phyloP scores from a whole-genome alignment of 2,113 vertebrate genomes.

The Carlito syrichta region DNA sequence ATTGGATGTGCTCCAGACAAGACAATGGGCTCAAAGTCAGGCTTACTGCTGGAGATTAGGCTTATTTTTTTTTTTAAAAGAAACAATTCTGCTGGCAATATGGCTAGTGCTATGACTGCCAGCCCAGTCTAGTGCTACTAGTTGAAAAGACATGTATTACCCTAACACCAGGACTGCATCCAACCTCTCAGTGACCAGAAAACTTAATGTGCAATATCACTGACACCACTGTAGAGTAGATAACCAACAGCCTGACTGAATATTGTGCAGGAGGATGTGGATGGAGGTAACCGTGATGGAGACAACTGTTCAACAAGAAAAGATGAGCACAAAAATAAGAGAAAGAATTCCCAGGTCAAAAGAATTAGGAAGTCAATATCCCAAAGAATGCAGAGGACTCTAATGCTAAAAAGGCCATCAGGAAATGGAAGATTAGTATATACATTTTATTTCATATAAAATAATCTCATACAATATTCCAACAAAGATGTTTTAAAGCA shows the following conservation, averaged over 20 bases:
- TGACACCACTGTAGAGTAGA: background rate
- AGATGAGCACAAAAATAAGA: accelerated
- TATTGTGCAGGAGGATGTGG: background rate
- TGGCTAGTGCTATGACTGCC: background rate
- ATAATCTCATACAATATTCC: background rate
- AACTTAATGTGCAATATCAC: background rate
- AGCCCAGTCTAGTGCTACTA: background rate
- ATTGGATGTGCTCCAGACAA: background rate
- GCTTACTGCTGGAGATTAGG: background rate
- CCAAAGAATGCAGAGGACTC: background rate
- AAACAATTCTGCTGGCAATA: background rate
- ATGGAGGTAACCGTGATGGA: background rate
- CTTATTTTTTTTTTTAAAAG: too few species aligned
- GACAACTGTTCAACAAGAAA: background rate
- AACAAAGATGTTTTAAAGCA: background rate
- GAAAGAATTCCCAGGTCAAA: background rate
- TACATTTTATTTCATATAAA: background rate
- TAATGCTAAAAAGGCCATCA: background rate
- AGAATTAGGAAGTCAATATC: background rate
- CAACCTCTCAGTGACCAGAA: background rate
- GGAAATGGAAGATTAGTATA: background rate
- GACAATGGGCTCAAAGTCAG: background rate
- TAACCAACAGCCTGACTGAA: background rate
- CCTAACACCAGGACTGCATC: background rate
- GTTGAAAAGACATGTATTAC: background rate